Evolutionary conservation across 2,113 vertebrate species (phyloP).

Genomic region (Shinisaurus crocodilurus): DNA sequence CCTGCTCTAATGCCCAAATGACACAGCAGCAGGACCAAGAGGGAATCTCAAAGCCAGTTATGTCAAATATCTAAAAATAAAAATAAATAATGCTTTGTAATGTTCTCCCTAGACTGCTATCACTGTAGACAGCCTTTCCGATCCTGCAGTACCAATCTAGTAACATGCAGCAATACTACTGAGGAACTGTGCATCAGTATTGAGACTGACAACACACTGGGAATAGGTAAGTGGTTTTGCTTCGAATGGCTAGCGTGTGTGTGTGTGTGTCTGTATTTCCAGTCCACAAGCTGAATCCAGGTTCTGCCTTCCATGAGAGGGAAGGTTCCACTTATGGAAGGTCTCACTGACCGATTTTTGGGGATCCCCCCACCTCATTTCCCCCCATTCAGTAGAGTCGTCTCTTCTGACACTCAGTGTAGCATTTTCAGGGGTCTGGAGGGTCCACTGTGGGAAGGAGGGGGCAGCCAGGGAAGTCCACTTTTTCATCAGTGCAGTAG

Average conservation of each 20-base stretch:
- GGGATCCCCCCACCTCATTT: too few species aligned
- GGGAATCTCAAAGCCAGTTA: too few species aligned
- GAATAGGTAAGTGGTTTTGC: not conserved
- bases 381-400: too few species aligned
- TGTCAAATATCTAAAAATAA: not conserved
- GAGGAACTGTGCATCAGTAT: accelerated
- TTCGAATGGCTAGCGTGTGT: not conserved
- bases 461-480: too few species aligned
- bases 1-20: not conserved
- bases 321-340: too few species aligned
- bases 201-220: accelerated
- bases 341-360: too few species aligned
- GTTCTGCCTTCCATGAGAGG: too few species aligned
- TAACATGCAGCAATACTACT: not conserved
- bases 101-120: not conserved
- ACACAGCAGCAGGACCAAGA: not conserved
- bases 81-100: not conserved
- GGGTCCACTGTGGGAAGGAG: too few species aligned
- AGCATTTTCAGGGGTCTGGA: too few species aligned
- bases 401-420: too few species aligned
- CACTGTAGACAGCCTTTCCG: not conserved
- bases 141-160: not conserved
- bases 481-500: too few species aligned
- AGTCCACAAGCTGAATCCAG: not conserved
- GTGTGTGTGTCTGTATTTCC: not conserved